A percentile compares a stretch with the other conserved stretches of the same genome.
Evolutionary conservation across 1,140 invertebrate genomes (phyloP).

Genomic region (Drosophila sturtevanti): DNA sequence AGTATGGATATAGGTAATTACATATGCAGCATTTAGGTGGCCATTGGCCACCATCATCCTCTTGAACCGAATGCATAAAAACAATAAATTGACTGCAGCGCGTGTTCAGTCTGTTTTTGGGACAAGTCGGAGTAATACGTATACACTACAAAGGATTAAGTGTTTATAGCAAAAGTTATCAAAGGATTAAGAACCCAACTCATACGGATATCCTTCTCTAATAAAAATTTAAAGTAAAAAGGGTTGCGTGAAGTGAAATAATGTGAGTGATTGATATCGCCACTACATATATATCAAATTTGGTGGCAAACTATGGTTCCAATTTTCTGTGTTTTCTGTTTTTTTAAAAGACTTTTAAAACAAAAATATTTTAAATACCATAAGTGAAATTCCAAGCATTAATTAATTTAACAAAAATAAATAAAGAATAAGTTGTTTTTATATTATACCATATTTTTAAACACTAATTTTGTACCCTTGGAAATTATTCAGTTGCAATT

Average conservation of each 20-base stretch:
- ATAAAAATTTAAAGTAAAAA: background rate
- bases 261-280: background rate
- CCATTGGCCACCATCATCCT: slow-evolving; percentile 11
- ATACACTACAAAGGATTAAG: slow-evolving; percentile 39
- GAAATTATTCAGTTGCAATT: background rate
- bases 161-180: background rate
- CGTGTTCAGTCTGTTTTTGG: slow-evolving; percentile 70
- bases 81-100: slow-evolving; percentile 37
- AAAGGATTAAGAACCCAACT: slow-evolving; percentile 10
- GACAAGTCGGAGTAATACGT: slow-evolving; percentile 58
- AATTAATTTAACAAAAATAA: background rate
- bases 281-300: too few species aligned
- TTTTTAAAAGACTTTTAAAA: background rate
- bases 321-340: too few species aligned
- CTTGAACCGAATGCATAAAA: slow-evolving; percentile 54
- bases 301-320: too few species aligned
- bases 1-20: slow-evolving; percentile 54
- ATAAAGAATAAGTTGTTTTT: background rate
- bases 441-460: background rate
- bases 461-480: background rate
- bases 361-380: background rate
- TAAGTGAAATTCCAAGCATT: background rate
- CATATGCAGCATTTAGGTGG: slow-evolving; percentile 48
- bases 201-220: background rate
- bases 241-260: background rate